phyloP scores from a whole-genome alignment of 2,797 vertebrate species.

The Oryzias sinensis region DNA sequence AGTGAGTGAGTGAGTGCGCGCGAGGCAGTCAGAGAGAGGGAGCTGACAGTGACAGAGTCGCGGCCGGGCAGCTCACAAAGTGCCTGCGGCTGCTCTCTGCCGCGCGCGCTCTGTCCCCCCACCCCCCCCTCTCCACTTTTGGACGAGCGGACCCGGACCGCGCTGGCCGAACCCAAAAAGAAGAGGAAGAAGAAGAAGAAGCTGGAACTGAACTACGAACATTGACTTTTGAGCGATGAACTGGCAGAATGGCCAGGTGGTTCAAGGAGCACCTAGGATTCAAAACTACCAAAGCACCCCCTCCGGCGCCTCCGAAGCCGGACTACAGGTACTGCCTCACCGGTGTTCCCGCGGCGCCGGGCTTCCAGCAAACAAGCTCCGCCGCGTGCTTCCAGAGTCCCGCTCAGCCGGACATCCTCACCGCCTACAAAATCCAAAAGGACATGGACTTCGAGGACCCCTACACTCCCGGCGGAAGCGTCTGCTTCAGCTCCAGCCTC shows the following conservation, averaged over 20 bases:
- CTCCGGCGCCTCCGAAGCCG: slow-evolving; percentile 90
- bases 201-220: slow-evolving; percentile 61
- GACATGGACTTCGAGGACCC: slow-evolving; percentile 96
- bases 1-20: slow-evolving; percentile 8
- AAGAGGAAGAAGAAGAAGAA: slow-evolving; percentile 37
- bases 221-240: slow-evolving; percentile 82
- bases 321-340: slow-evolving; percentile 86
- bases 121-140: slow-evolving; percentile 8
- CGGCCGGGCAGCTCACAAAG: slow-evolving; percentile 55
- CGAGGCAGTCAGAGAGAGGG: neutral
- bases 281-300: slow-evolving; percentile 89
- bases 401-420: slow-evolving; percentile 90
- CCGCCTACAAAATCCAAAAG: slow-evolving; percentile 92
- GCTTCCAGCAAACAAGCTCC: slow-evolving; percentile 68
- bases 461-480: slow-evolving; percentile 81
- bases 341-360: slow-evolving; percentile 71
- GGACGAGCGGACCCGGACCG: slow-evolving; percentile 34
- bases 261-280: slow-evolving; percentile 96
- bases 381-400: slow-evolving; percentile 71
- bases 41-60: slow-evolving; percentile 57
- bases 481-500: slow-evolving; percentile 68
- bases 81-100: slow-evolving; percentile 47
- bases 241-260: slow-evolving; percentile 95
- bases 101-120: slow-evolving; percentile 19
- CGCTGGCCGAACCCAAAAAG: slow-evolving; percentile 38